Evolutionary conservation across 2,113 vertebrate genomes (phyloP), one percentile per base, ranked within the genome.

Genomic region (Oryzias curvinotus): DNA sequence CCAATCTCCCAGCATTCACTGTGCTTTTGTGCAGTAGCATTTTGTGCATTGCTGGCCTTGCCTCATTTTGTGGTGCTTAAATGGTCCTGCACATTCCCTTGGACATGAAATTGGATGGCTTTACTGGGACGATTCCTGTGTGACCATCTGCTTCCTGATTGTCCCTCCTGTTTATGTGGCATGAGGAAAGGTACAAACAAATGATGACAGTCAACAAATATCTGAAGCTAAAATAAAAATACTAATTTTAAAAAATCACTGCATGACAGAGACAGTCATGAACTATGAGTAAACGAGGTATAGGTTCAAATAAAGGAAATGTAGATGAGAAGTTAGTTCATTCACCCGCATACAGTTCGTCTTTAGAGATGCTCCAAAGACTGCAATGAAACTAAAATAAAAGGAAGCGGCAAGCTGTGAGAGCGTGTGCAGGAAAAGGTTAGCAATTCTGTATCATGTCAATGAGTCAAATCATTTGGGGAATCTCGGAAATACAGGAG

Each of bases 121-220:
- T 77, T 70, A 59, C 65, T 65, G 64, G 69, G 75, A 81, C 48
- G 46, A 78, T 81, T 88, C 82, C 83, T 86, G 80, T 59, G 73
- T 68, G 77, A 82, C 88, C 87, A 91, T 90, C 87, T 91, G 84
- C 72, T 83, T 66, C 53, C 77, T 80, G 67, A 87, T 85, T 59
- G 75, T 73, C 73, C 72, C 74, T 85, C 65, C 77, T 66, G 75
- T 78, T 75, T 80, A 74, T 79, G 71, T 75, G 62, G 79, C 65
- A 70, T 69, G 56, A 7, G 65, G 64, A 55, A 16, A 23, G 44
- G 25, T 12, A 23, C 42, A 28, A 26, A 47, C 43, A 59, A 66
- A 80, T 69, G 67, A 41, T 41, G 49, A 28, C 18, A 48, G 53
- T 68, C 61, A 71, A 74, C 30, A 52, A 14, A 72, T 68, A 65